phyloP scores from a whole-genome alignment of 2,797 vertebrate genomes.

The Acridotheres tristis region DNA sequence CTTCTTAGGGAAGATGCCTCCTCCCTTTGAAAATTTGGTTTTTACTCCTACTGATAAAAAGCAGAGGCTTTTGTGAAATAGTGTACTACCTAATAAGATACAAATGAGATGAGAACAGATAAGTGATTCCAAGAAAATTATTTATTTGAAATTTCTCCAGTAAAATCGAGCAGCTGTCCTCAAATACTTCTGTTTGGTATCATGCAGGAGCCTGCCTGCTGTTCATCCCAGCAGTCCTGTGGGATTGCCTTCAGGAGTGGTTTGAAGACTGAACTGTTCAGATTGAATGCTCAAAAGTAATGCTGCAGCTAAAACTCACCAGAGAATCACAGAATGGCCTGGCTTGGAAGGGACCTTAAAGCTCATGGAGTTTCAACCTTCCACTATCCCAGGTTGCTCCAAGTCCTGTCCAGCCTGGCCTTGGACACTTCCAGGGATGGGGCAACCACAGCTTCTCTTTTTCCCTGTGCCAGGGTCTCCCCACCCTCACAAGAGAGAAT shows the following conservation, averaged over 20 bases:
- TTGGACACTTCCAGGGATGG: not conserved
- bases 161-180: not conserved
- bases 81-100: not conserved
- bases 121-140: not conserved
- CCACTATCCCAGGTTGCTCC: not conserved
- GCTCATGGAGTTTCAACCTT: not conserved
- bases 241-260: not conserved
- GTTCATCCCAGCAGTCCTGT: not conserved
- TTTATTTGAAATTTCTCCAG: not conserved
- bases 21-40: not conserved
- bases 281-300: not conserved
- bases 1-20: not conserved
- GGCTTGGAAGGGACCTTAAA: not conserved
- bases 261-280: not conserved
- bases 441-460: not conserved
- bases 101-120: not conserved
- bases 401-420: rapidly evolving
- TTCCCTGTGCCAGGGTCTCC: rapidly evolving
- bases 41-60: not conserved
- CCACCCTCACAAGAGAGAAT: not conserved
- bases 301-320: not conserved
- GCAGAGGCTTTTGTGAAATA: not conserved
- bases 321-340: not conserved
- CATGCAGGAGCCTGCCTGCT: not conserved
- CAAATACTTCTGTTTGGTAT: not conserved